Evolutionary conservation across 2,113 vertebrate genomes (phyloP).

Genomic region (Cebidichthys violaceus): DNA sequence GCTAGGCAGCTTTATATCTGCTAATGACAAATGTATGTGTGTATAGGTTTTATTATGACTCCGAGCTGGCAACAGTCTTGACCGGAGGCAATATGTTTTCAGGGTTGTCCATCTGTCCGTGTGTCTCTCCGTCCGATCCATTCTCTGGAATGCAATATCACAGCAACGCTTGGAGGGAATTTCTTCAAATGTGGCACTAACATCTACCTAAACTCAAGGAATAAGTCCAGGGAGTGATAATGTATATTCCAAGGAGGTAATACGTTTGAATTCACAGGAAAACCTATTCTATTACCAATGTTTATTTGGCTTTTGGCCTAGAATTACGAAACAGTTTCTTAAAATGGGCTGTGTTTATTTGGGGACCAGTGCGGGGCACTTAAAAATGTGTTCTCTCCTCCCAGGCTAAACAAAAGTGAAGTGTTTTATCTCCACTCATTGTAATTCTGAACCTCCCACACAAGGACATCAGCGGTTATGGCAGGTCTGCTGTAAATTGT

Average conservation of each 20-base stretch:
- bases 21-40: neutral
- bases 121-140: no score
- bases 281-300: neutral
- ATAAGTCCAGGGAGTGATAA: neutral
- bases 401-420: constrained; percentile 11
- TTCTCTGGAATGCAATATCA: no score
- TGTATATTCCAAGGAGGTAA: neutral
- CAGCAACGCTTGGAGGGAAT: no score
- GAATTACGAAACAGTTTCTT: neutral
- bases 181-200: no score
- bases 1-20: neutral
- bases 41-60: neutral
- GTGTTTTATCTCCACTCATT: constrained; percentile 31
- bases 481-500: constrained; percentile 28
- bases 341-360: neutral
- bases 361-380: constrained; percentile 16
- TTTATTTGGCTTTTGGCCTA: constrained; percentile 2
- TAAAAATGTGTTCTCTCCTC: constrained; percentile 27
- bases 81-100: no score
- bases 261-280: constrained; percentile 7
- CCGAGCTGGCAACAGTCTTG: no score
- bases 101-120: no score
- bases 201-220: no score
- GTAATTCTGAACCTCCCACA: constrained; percentile 23
- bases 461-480: constrained; percentile 8